phyloP scores from a whole-genome alignment of 2,113 vertebrate genomes.

The Protobothrops flavoviridis region DNA sequence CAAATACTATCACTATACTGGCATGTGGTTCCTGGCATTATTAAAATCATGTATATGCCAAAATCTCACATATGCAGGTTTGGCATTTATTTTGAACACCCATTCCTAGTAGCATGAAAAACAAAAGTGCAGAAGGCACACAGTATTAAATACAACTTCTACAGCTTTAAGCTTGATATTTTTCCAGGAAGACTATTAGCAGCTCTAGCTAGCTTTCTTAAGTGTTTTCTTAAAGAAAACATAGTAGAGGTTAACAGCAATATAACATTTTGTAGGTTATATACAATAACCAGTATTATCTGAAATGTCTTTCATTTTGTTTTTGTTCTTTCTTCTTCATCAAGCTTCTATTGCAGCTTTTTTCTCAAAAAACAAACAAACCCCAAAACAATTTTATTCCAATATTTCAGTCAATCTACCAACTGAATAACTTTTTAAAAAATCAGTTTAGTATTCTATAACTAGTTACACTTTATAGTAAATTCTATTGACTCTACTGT shows the following conservation, averaged over 20 bases:
- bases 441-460: not conserved
- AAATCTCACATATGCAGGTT: constrained; percentile 31
- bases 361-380: too few relatives aligned
- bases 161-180: not conserved
- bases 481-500: not conserved
- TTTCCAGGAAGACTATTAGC: not conserved
- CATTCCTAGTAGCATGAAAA: constrained; percentile 13
- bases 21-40: constrained; percentile 14
- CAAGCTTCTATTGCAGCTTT: constrained; percentile 14
- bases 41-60: constrained; percentile 5
- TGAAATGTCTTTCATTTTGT: not conserved
- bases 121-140: constrained; percentile 28
- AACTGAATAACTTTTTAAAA: not conserved
- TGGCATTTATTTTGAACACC: constrained; percentile 34
- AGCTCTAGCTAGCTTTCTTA: not conserved
- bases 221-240: constrained; percentile 1
- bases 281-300: not conserved
- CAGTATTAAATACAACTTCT: not conserved
- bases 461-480: not conserved
- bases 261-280: not conserved
- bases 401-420: not conserved
- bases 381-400: too few relatives aligned
- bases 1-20: constrained; percentile 4
- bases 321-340: not conserved
- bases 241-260: not conserved